phyloP scores from a whole-genome alignment of 2,113 vertebrate species.

The Aphelocoma coerulescens region DNA sequence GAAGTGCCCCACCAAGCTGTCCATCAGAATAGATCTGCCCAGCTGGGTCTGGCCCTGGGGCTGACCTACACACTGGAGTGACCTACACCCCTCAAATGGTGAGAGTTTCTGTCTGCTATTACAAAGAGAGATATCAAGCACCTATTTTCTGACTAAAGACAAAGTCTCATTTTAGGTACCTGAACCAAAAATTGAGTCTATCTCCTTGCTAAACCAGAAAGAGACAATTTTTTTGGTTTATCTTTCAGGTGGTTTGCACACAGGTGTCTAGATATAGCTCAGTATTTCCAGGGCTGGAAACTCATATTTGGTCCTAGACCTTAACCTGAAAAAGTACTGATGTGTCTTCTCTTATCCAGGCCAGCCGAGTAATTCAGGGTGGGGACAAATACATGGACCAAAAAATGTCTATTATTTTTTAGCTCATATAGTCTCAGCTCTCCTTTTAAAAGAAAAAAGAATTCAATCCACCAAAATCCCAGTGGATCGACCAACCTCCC shows the following conservation, averaged over 20 bases:
- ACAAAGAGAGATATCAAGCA: neutral
- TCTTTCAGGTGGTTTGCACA: neutral
- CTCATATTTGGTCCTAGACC: neutral
- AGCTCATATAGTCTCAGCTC: neutral
- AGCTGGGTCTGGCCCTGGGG: neutral
- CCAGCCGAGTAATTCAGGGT: neutral
- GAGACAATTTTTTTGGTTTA: neutral
- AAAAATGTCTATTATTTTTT: neutral
- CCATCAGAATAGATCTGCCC: neutral
- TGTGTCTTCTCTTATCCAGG: neutral
- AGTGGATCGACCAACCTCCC: neutral
- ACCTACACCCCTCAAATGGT: neutral
- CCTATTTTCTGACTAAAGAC: neutral
- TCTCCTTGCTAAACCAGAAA: neutral
- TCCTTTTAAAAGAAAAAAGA: neutral
- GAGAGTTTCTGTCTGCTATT: neutral
- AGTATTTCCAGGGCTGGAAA: neutral
- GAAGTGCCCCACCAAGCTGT: neutral
- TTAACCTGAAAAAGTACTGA: neutral
- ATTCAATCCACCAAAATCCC: conserved; percentile 30
- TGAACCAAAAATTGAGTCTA: neutral
- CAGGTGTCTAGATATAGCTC: neutral
- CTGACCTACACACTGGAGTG: neutral
- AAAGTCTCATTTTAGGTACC: neutral
- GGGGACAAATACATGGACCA: neutral